Evolutionary conservation across 1,140 invertebrate species (phyloP), one percentile per base, ranked within the genome.

Genomic region (Drosophila albomicans): DNA sequence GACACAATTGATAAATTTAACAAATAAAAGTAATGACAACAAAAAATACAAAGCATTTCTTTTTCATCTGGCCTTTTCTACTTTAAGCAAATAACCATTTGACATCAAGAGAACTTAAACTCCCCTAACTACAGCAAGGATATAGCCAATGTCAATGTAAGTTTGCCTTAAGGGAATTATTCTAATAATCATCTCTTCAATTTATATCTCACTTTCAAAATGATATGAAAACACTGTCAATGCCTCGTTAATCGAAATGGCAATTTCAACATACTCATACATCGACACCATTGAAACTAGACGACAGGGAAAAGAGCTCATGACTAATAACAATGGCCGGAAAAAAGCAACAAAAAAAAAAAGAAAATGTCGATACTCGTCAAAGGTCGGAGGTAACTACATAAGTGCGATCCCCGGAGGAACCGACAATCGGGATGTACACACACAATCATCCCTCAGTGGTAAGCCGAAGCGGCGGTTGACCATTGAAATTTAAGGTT

Each of bases 391-490:
- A 57, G 68, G 67, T 85, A 85, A 75, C 74, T 68, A 48, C 46
- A 20, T 56, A 79, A 67, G 56, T 70, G 71, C 75, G 13, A n/a
- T 70, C 76, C 68, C 85, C 52, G 46, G 41, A 81, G 73, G 65
- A 78, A 72, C 64, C 65, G 67, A 70, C 67, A 65, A 62, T 69
- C 48, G 63, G 57, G 66, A 82, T 43, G 38, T 13, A 30, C 38
- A 13, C 65, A 57, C 57, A 38, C 63, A 75, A 82, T 69, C 77
- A 65, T 49, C 54, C 78, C 68, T 68, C 78, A 74, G 81, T 76
- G 81, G 85, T 79, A 85, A 89, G 75, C 85, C 85, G 67, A 79
- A 56, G 71, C 80, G 69, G 85, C 69, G 85, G 85, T 89, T 85
- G 85, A 84, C 85, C 86, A 85, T 79, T 52, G 71, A 81, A 79